Base-by-base conservation (phyloP, 1,140 invertebrate species). In the Tribolium castaneum region DNA sequence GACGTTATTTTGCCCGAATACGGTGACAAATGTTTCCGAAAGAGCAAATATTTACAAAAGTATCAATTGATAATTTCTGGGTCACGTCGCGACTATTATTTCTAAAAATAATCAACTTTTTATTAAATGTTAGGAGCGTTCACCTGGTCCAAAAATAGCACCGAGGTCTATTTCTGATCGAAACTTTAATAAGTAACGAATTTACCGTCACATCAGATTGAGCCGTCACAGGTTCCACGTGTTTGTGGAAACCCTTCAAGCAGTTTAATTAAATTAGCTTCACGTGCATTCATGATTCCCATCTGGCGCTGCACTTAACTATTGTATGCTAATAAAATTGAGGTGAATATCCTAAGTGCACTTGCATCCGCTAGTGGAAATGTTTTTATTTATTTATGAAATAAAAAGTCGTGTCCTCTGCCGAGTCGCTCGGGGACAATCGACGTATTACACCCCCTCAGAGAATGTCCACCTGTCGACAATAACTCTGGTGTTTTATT, bases 291-390 rank as follows among this genome's bases (percentile, higher is more conserved):
- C 7, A 6, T 12, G 9, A 25, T 6, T 59, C 19, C 54, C 54
- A 59, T 59, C 22, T 22, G 54, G 13, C 12, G 16, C 4, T 13
- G 49, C 49, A 50, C 9, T 50, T 16, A 9, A 19, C 19, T 59
- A 59, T 59, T 59, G 16, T 59, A 59, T 59, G 54, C 30, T 59
- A 59, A 59, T 59, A 19, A 30, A 19, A 19, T 59, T 19, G 54
- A 59, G 54, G 54, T 59, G 13, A 59, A 59, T 30, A 59, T 59
- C 54, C 54, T 59, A 52, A 52, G 16, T 52, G 51, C 54, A 59
- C 16, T 59, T 59, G 54, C 54, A 59, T 25, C 22, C 16, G 54
- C 54, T 35, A 30, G 59, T 66, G 35, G 3, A 35, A 34, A 66
- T 22, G n/a, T 12, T n/a, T n/a, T n/a, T n/a, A 22, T 59, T 66